Evolutionary conservation across 2,113 vertebrate genomes (phyloP).

Genomic region (Onychostoma macrolepis): DNA sequence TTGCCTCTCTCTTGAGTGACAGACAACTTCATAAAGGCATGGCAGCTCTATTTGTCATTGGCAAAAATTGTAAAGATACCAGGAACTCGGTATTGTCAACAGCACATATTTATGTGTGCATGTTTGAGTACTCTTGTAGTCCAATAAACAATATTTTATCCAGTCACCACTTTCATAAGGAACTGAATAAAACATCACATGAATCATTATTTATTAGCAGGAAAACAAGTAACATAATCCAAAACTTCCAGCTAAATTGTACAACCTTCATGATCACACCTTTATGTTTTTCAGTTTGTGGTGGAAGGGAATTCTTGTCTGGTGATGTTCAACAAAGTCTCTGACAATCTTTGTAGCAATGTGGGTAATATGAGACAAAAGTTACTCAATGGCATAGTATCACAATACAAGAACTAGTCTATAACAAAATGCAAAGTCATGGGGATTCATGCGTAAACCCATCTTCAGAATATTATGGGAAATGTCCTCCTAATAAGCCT

Average conservation of each 20-base stretch:
- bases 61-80: neutral
- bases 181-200: constrained; percentile 1
- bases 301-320: constrained; percentile 44
- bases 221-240: constrained; percentile 29
- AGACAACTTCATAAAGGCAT: constrained; percentile 27
- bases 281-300: constrained; percentile 30
- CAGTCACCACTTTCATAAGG: constrained; percentile 7
- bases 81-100: neutral
- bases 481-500: constrained; percentile 42
- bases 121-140: neutral
- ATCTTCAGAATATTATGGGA: constrained; percentile 46
- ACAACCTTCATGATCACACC: constrained; percentile 10
- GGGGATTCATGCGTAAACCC: constrained; percentile 35
- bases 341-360: constrained; percentile 36
- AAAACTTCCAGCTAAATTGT: constrained; percentile 35
- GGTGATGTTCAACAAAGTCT: constrained; percentile 11
- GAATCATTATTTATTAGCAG: constrained; percentile 26
- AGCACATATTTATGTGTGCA: neutral
- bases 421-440: constrained; percentile 39
- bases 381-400: constrained; percentile 39
- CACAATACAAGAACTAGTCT: constrained; percentile 21
- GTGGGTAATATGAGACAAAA: constrained; percentile 33
- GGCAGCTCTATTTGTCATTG: constrained; percentile 11
- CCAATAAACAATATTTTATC: constrained; percentile 11
- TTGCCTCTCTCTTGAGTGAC: constrained; percentile 6